Conservation (phyloP, 2,888 invertebrate genomes). For the Eubasilissa splendida region DNA sequence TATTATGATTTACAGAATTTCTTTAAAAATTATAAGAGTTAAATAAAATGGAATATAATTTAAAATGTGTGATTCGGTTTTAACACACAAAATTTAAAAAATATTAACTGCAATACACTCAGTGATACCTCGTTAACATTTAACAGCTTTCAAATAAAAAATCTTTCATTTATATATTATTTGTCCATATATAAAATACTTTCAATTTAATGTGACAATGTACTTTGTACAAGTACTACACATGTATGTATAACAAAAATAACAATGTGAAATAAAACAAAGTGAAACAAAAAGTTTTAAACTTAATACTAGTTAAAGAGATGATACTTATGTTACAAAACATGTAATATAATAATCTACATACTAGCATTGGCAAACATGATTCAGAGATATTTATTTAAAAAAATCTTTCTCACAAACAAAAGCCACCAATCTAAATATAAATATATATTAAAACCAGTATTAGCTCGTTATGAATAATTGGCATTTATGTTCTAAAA, state of each 20-base stretch:
- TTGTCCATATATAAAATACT: not conserved
- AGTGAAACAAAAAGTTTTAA: constrained; percentile 26
- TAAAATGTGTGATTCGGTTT: not conserved
- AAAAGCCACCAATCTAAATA: constrained; percentile 21
- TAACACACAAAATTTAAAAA: no score
- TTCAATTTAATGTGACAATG: constrained; percentile 11
- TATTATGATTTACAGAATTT: no score
- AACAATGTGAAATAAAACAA: constrained; percentile 33
- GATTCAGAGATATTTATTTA: constrained; percentile 25
- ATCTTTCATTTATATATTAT: no score
- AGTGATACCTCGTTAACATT: not conserved
- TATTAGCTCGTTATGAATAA: constrained; percentile 14
- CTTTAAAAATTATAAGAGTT: not conserved
- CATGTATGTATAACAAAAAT: constrained; percentile 3
- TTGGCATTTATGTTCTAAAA: constrained; percentile 29
- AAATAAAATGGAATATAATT: not conserved
- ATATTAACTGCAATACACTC: not conserved
- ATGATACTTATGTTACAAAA: constrained; percentile 14
- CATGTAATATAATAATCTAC: constrained; percentile 3
- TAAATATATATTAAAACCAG: constrained; percentile 12
- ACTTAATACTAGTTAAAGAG: constrained; percentile 24
- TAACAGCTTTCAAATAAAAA: no score
- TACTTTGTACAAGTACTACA: constrained; percentile 22
- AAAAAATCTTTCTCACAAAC: constrained; percentile 9
- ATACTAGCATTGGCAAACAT: constrained; percentile 26